These are phyloP conservation scores for Leptinotarsa tumamoca DNA, from an alignment of 2,888 invertebrate species.

Conservation along the genomic window DNA sequence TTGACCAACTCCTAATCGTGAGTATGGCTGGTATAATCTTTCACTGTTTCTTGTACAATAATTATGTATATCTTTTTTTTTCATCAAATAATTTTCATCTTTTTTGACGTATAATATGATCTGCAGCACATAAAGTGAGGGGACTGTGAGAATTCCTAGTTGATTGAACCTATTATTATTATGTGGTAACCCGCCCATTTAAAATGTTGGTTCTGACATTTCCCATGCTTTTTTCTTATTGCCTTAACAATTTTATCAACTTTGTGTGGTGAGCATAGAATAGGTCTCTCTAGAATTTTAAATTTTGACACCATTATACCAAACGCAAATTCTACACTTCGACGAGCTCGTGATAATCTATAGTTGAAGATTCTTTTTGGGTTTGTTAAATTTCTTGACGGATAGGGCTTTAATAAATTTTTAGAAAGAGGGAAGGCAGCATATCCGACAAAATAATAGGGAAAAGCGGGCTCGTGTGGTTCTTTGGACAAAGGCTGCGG, in stretches of 20 bases:
- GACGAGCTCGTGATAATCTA: background rate
- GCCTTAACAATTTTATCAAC: constrained; percentile 12
- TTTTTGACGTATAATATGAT: too few species aligned
- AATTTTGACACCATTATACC: constrained; percentile 41
- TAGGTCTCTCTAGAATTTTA: constrained; percentile 33
- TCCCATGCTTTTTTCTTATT: background rate
- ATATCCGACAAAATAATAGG: constrained; percentile 19
- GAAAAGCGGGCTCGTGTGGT: background rate
- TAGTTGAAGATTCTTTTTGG: constrained; percentile 16
- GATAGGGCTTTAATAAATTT: constrained; percentile 19
- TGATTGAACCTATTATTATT: too few species aligned
- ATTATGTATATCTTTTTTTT: too few species aligned
- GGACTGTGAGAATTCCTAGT: too few species aligned
- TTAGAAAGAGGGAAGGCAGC: constrained; percentile 12
- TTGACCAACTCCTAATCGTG: too few species aligned
- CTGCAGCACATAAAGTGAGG: too few species aligned
- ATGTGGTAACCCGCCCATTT: background rate
- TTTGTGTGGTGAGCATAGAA: background rate
- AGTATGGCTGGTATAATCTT: too few species aligned
- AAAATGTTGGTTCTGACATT: background rate
- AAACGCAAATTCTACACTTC: constrained; percentile 3
- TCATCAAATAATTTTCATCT: too few species aligned
- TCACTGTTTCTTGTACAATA: too few species aligned
- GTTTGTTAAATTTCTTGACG: constrained; percentile 19
- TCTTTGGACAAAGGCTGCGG: background rate